Conservation (phyloP, 1,140 invertebrate genomes). For the silkworm (Bombyx mori) region ASM3026992v2 NC_085121.1:5170001-5170500, state of each 20-base stretch:
- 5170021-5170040: conserved; percentile 22
- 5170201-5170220: conserved; percentile 35
- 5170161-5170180: conserved; percentile 27
- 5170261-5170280: conserved; percentile 50
- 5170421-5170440: conserved; percentile 12
- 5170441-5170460: conserved; percentile 26
- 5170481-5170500: conserved; percentile 50
- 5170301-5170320: conserved; percentile 36
- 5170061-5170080: conserved; percentile 53
- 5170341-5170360: conserved; percentile 47
- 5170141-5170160: conserved; percentile 50
- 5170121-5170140: conserved; percentile 48
- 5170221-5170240: conserved; percentile 45
- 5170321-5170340: conserved; percentile 41
- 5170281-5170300: conserved; percentile 36
- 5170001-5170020: conserved; percentile 47
- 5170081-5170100: conserved; percentile 46
- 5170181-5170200: conserved; percentile 39
- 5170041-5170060: conserved; percentile 27
- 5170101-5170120: conserved; percentile 39
- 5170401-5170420: conserved; percentile 33
- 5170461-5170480: conserved; percentile 32
- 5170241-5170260: conserved; percentile 46
- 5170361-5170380: conserved; percentile 46
- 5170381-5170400: conserved; percentile 32